These are phyloP conservation scores for Xestobium rufovillosum DNA, from an alignment of 2,888 invertebrate genomes.

Conservation along the genomic window DNA sequence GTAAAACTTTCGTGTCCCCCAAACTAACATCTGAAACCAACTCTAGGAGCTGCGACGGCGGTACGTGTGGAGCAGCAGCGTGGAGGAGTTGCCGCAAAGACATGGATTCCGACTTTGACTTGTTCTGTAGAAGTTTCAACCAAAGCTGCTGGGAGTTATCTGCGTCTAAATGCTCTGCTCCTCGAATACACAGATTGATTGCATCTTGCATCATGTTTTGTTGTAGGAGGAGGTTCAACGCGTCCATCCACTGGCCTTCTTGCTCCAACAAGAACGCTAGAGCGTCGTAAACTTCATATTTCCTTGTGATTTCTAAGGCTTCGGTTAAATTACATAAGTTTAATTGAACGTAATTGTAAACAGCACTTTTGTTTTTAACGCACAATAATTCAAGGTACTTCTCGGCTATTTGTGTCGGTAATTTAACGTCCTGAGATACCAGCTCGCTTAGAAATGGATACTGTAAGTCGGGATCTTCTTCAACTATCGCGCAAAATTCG, in stretches of 20 bases:
- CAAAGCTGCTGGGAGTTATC: slow-evolving; percentile 46
- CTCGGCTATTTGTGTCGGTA: slow-evolving; percentile 49
- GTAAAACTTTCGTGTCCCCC: slow-evolving; percentile 53
- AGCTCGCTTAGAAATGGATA: slow-evolving; percentile 56
- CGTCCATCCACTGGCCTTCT: slow-evolving; percentile 63
- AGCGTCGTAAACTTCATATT: slow-evolving; percentile 55
- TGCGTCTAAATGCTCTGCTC: slow-evolving; percentile 42
- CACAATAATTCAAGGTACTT: slow-evolving; percentile 58
- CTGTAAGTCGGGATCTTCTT: slow-evolving; percentile 40
- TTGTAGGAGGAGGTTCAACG: slow-evolving; percentile 56
- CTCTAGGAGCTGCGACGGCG: slow-evolving; percentile 52
- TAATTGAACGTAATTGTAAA: slow-evolving; percentile 39
- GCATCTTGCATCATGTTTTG: slow-evolving; percentile 36
- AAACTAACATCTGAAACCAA: slow-evolving; percentile 53
- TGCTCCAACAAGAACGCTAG: slow-evolving; percentile 69
- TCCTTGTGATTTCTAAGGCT: slow-evolving; percentile 56
- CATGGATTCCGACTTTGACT: slow-evolving; percentile 39
- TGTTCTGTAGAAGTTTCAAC: slow-evolving; percentile 46
- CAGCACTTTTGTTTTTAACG: slow-evolving; percentile 46
- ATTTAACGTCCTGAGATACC: slow-evolving; percentile 34
- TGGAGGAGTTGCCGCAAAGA: slow-evolving; percentile 46
- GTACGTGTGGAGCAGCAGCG: slow-evolving; percentile 50
- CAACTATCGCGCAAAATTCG: slow-evolving; percentile 43
- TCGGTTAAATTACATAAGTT: slow-evolving; percentile 56
- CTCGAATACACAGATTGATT: slow-evolving; percentile 43